Percentiles rank a stretch among this genome's conserved stretches.
These are phyloP conservation scores for Porites divaricata DNA, from an alignment of 92 coral and sea anemone genomes.

Conservation along the genomic window DNA sequence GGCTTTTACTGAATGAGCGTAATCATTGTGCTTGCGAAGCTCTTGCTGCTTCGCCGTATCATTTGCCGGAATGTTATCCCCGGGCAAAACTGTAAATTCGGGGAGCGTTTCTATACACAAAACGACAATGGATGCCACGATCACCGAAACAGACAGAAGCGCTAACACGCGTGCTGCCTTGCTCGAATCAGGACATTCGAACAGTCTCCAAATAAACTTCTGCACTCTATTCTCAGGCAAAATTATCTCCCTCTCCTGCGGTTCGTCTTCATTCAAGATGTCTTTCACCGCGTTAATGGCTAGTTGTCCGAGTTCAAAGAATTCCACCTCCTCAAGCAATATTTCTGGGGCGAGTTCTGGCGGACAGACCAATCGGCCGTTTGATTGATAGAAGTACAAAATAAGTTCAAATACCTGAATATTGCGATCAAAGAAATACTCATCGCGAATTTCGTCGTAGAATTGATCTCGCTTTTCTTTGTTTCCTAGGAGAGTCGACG, in stretches of 20 bases:
- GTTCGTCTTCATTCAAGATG: slow-evolving; percentile 78
- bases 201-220: slow-evolving; percentile 82
- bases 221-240: slow-evolving; percentile 76
- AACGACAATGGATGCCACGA: slow-evolving; percentile 89
- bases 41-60: slow-evolving; percentile 61
- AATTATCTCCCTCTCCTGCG: slow-evolving; percentile 60
- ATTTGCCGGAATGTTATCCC: slow-evolving; percentile 58
- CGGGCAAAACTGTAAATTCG: slow-evolving; percentile 65
- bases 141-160: slow-evolving; percentile 85
- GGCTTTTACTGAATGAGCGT: slow-evolving; percentile 51
- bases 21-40: slow-evolving; percentile 63
- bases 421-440: slow-evolving; percentile 95
- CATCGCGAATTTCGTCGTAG: slow-evolving; percentile 84
- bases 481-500: slow-evolving; percentile 87
- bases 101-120: slow-evolving; percentile 94
- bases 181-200: slow-evolving; percentile 95
- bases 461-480: slow-evolving; percentile 76
- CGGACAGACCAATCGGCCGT: slow-evolving; percentile 94
- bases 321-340: slow-evolving; percentile 91
- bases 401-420: slow-evolving; percentile 93
- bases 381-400: slow-evolving; percentile 93
- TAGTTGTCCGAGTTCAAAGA: slow-evolving; percentile 94
- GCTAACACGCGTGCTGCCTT: slow-evolving; percentile 85
- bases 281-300: slow-evolving; percentile 92
- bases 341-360: slow-evolving; percentile 96